Evolutionary conservation across 1,140 invertebrate genomes (phyloP).

Genomic region (Lepidurus arcticus): DNA sequence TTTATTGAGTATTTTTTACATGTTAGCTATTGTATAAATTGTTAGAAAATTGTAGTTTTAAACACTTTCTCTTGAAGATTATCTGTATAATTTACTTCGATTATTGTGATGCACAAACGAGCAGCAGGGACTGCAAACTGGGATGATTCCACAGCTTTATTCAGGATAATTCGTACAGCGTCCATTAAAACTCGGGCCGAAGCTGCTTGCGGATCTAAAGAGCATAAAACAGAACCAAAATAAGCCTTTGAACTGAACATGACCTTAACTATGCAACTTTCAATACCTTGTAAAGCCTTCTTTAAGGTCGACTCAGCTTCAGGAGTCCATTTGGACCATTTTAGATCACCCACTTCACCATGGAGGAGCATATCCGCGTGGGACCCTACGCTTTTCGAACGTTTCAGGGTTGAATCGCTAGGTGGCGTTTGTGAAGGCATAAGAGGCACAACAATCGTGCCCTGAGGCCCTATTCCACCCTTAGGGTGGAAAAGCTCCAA

Average conservation of each 20-base stretch:
- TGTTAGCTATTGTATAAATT: too few species aligned
- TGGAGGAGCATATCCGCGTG: conserved; percentile 40
- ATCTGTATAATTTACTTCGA: conserved; percentile 53
- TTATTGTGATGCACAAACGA: conserved; percentile 72
- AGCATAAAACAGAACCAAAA: conserved; percentile 32
- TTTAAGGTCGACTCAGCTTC: conserved; percentile 65
- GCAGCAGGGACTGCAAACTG: conserved; percentile 71
- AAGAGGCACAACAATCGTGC: conserved; percentile 25
- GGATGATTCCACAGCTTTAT: conserved; percentile 67
- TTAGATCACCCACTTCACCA: conserved; percentile 54
- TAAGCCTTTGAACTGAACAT: conserved; percentile 34
- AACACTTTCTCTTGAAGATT: too few species aligned
- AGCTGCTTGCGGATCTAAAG: conserved; percentile 67
- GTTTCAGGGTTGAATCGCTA: conserved; percentile 51
- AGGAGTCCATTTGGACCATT: conserved; percentile 64
- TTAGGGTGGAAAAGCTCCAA: conserved; percentile 29
- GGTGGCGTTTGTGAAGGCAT: conserved; percentile 28
- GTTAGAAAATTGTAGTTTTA: too few species aligned
- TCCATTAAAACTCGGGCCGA: conserved; percentile 74
- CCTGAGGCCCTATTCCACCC: conserved; percentile 25
- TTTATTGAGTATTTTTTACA: too few species aligned
- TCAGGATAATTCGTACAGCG: conserved; percentile 69
- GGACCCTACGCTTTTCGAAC: conserved; percentile 72
- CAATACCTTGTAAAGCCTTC: conserved; percentile 40
- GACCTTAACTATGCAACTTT: conserved; percentile 55